Evolutionary conservation across 2,113 vertebrate genomes (phyloP).

Genomic region (Pteronura brasiliensis): DNA sequence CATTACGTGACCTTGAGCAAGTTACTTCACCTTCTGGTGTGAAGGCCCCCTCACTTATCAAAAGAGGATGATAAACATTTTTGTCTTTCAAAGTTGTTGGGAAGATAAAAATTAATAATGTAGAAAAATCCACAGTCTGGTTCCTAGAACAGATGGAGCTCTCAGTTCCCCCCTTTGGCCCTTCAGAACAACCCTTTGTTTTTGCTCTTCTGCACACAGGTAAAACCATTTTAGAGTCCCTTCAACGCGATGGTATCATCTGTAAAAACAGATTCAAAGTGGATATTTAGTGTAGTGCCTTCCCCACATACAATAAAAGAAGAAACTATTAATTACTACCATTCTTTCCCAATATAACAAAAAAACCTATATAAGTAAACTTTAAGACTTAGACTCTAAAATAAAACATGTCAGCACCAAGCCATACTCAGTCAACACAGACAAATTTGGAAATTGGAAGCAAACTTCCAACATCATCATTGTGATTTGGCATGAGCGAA

Average conservation of each 20-base stretch:
- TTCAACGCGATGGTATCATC: background rate
- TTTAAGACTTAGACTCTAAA: background rate
- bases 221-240: background rate
- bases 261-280: background rate
- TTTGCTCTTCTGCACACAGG: background rate
- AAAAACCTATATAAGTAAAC: background rate
- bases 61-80: background rate
- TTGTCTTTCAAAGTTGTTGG: background rate
- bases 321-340: background rate
- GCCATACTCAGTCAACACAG: background rate
- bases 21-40: background rate
- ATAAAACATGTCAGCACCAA: background rate
- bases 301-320: background rate
- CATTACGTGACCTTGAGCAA: background rate
- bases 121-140: background rate
- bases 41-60: background rate
- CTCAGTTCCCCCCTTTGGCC: background rate
- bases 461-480: background rate
- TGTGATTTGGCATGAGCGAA: background rate
- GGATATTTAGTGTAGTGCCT: background rate
- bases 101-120: background rate
- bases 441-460: constrained; percentile 13
- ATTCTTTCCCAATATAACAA: background rate
- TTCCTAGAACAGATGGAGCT: background rate
- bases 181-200: background rate